A percentile compares a stretch with the other conserved stretches of the same genome.
These are phyloP conservation scores for Philypnodon macrostomus DNA, from an alignment of 2,797 vertebrate species.

Conservation along the genomic window DNA sequence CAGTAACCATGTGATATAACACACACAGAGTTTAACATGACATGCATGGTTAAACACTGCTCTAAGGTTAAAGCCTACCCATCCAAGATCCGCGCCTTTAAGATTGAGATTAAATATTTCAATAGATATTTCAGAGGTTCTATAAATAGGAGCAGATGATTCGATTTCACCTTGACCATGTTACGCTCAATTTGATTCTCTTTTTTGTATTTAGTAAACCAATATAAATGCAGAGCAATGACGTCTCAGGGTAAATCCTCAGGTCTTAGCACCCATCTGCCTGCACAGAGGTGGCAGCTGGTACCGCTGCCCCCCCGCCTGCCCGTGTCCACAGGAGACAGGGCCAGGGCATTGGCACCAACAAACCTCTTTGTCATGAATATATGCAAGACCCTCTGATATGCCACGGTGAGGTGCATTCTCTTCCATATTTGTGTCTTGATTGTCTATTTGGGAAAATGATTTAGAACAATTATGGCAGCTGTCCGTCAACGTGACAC, in stretches of 20 bases:
- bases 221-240: constrained; percentile 19
- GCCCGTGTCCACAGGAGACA: constrained; percentile 22
- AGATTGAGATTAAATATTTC: too few relatives aligned
- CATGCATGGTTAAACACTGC: too few relatives aligned
- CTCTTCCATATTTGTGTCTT: background rate
- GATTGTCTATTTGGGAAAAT: background rate
- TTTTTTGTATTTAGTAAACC: constrained; percentile 7
- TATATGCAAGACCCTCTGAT: constrained; percentile 9
- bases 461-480: background rate
- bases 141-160: too few relatives aligned
- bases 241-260: constrained; percentile 21
- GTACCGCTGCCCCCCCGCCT: constrained; percentile 21
- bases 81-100: too few relatives aligned
- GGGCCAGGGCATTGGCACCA: constrained; percentile 19
- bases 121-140: too few relatives aligned
- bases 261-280: constrained; percentile 36
- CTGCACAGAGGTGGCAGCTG: constrained; percentile 35
- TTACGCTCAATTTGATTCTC: background rate
- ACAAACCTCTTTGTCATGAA: constrained; percentile 26
- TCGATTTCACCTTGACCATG: too few relatives aligned
- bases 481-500: background rate
- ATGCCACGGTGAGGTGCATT: constrained; percentile 2
- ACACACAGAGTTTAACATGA: too few relatives aligned
- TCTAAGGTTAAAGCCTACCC: too few relatives aligned
- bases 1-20: too few relatives aligned